phyloP scores from a whole-genome alignment of 2,888 invertebrate genomes.

The Gasteruption jaculator region DNA sequence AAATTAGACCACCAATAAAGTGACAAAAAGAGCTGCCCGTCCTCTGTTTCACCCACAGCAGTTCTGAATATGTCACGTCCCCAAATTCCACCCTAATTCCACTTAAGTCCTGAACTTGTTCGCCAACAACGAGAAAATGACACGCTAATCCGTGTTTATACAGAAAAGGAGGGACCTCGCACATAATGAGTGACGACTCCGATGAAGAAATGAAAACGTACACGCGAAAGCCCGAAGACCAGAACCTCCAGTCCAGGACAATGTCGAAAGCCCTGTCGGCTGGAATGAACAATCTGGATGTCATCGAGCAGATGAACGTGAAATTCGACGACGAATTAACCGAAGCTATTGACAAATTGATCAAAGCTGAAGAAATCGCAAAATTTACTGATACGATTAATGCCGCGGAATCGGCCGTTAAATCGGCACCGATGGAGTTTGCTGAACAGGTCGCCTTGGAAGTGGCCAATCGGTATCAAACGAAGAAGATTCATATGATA shows the following conservation, averaged over 20 bases:
- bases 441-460: slow-evolving; percentile 53
- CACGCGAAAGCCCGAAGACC: no score
- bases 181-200: no score
- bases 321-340: slow-evolving; percentile 46
- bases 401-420: slow-evolving; percentile 51
- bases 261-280: slow-evolving; percentile 21
- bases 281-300: slow-evolving; percentile 26
- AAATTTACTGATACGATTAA: slow-evolving; percentile 51
- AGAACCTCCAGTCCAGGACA: no score
- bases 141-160: no score
- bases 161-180: no score
- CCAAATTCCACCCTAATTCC: no score
- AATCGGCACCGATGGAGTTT: slow-evolving; percentile 49
- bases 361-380: slow-evolving; percentile 51
- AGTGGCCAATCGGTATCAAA: slow-evolving; percentile 44
- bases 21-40: no score
- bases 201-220: neutral
- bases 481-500: slow-evolving; percentile 42
- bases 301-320: slow-evolving; percentile 20
- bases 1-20: no score
- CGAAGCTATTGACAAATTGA: slow-evolving; percentile 50
- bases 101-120: no score
- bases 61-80: no score
- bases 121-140: no score
- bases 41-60: no score